A percentile compares a stretch with the other conserved stretches of the same genome.
Evolutionary conservation across 2,113 vertebrate genomes (phyloP).

Genomic region (Lepus europaeus): DNA sequence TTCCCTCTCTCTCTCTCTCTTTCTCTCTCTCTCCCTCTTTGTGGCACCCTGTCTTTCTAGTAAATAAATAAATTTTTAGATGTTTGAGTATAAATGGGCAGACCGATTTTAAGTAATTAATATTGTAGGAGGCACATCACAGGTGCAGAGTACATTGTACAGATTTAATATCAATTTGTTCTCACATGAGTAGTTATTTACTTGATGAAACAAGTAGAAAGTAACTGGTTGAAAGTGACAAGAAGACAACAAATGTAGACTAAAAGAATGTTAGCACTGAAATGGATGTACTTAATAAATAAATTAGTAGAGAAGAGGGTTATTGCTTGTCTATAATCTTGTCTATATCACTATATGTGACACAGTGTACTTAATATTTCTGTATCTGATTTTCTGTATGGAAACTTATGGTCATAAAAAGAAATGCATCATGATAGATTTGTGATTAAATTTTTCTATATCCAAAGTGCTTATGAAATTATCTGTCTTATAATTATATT

Average conservation of each 20-base stretch:
- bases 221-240: background rate
- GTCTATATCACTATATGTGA: background rate
- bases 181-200: background rate
- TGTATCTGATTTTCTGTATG: background rate
- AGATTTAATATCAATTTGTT: background rate
- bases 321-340: background rate
- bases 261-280: background rate
- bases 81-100: background rate
- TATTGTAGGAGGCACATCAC: background rate
- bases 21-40: no score
- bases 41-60: no score
- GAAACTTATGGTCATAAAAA: background rate
- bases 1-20: no score
- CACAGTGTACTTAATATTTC: background rate
- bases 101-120: background rate
- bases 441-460: background rate
- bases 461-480: background rate
- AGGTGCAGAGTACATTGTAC: background rate
- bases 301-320: no score
- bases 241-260: background rate
- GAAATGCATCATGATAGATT: background rate
- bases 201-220: background rate
- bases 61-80: no score
- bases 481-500: background rate
- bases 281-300: background rate